A percentile compares a stretch with the other conserved stretches of the same genome.
Evolutionary conservation across 2,113 vertebrate genomes (phyloP).

Genomic region (Paradoxurus hermaphroditus): DNA sequence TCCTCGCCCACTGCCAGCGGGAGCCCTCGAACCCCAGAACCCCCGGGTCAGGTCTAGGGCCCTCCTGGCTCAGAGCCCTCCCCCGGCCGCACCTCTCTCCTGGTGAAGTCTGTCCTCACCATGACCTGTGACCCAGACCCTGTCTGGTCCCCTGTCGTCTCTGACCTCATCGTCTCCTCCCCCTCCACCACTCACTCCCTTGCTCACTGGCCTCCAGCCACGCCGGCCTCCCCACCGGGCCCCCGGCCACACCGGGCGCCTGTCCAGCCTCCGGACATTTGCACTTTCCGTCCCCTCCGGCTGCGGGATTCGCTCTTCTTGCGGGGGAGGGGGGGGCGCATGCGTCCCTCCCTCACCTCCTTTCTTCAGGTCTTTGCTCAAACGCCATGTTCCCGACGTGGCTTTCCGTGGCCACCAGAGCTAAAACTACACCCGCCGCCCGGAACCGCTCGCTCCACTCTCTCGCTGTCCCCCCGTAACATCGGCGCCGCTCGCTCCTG

Average conservation of each 20-base stretch:
- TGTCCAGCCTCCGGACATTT: background rate
- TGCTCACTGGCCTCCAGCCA: background rate
- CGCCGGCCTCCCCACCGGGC: background rate
- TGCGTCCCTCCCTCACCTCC: background rate
- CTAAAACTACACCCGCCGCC: background rate
- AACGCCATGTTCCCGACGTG: background rate
- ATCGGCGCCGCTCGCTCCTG: background rate
- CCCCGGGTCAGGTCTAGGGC: background rate
- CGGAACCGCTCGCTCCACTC: rapidly evolving
- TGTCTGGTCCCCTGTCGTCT: background rate
- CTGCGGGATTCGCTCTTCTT: too few relatives aligned
- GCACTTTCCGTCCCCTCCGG: rapidly evolving
- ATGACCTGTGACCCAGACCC: rapidly evolving
- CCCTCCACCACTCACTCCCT: too few relatives aligned
- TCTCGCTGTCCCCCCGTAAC: background rate
- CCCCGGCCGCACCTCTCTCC: background rate
- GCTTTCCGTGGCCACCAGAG: background rate
- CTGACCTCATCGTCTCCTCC: background rate
- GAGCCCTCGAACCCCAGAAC: background rate
- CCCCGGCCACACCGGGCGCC: background rate
- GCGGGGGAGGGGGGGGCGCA: rapidly evolving
- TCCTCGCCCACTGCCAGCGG: background rate
- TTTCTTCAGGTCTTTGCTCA: background rate
- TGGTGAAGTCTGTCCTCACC: background rate
- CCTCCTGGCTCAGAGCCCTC: background rate